These are phyloP conservation scores for Phalera bucephala DNA, from an alignment of 2,888 invertebrate genomes.

Conservation along the genomic window DNA sequence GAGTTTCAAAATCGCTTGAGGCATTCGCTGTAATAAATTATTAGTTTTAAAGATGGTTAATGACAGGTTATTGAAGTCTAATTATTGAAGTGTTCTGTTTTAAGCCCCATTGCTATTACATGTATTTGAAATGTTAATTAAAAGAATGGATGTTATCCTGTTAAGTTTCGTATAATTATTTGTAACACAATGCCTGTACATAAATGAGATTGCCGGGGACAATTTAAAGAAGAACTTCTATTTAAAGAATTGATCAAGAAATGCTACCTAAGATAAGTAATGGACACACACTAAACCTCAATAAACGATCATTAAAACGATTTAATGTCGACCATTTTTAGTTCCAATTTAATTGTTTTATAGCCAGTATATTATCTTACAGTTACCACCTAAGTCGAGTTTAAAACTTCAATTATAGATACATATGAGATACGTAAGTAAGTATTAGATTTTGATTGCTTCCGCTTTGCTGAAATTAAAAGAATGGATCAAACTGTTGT, in stretches of 20 bases:
- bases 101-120: neutral
- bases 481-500: too few species aligned
- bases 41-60: neutral
- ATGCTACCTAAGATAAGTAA: too few species aligned
- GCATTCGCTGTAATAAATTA: neutral
- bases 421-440: constrained; percentile 7
- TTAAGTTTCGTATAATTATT: too few species aligned
- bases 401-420: constrained; percentile 9
- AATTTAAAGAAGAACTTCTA: too few species aligned
- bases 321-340: too few species aligned
- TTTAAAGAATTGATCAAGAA: too few species aligned
- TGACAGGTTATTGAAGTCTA: neutral
- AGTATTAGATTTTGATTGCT: constrained; percentile 6
- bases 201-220: too few species aligned
- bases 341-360: constrained; percentile 1
- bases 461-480: constrained; percentile 19
- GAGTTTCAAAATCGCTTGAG: neutral
- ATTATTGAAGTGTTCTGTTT: neutral
- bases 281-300: too few species aligned
- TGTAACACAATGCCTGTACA: too few species aligned
- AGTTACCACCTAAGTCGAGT: constrained; percentile 7
- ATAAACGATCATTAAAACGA: too few species aligned
- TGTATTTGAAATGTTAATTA: neutral
- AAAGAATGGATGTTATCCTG: too few species aligned
- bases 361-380: constrained; percentile 1